phyloP scores from a whole-genome alignment of 1,140 invertebrate species.

The Tribolium castaneum region DNA sequence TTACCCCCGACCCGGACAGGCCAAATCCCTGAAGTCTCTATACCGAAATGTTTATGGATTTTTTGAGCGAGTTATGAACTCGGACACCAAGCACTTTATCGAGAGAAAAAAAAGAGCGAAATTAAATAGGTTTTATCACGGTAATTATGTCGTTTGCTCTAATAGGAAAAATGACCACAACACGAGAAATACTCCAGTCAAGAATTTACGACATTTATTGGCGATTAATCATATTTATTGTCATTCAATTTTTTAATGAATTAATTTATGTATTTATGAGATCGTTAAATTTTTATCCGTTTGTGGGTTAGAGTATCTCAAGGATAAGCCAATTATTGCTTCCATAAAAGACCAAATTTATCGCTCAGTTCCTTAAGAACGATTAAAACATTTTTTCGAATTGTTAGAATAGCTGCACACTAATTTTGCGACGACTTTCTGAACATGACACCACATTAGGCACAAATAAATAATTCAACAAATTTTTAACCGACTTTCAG shows the following conservation, averaged over 20 bases:
- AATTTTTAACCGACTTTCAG: too few species aligned
- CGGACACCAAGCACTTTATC: not conserved
- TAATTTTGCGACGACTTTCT: not conserved
- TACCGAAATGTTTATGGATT: not conserved
- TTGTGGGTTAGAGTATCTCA: not conserved
- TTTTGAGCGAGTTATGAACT: not conserved
- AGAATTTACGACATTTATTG: not conserved
- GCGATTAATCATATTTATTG: not conserved
- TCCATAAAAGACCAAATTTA: not conserved
- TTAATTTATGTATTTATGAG: not conserved
- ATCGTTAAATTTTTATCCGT: not conserved
- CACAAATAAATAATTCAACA: too few species aligned
- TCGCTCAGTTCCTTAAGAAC: not conserved
- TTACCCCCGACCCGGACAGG: slow-evolving; percentile 15
- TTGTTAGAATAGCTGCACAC: not conserved
- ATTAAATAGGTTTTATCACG: too few species aligned
- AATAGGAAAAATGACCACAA: too few species aligned
- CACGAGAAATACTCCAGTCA: too few species aligned
- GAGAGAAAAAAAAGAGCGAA: not conserved
- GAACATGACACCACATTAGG: too few species aligned
- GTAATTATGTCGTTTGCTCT: too few species aligned
- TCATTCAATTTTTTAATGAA: not conserved
- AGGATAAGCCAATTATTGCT: not conserved
- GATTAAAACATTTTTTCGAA: not conserved
- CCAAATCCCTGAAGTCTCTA: not conserved